Evolutionary conservation across 2,888 invertebrate species (phyloP), one percentile per base, ranked within the genome.

Genomic region (Zygothrica quintamaculata): DNA sequence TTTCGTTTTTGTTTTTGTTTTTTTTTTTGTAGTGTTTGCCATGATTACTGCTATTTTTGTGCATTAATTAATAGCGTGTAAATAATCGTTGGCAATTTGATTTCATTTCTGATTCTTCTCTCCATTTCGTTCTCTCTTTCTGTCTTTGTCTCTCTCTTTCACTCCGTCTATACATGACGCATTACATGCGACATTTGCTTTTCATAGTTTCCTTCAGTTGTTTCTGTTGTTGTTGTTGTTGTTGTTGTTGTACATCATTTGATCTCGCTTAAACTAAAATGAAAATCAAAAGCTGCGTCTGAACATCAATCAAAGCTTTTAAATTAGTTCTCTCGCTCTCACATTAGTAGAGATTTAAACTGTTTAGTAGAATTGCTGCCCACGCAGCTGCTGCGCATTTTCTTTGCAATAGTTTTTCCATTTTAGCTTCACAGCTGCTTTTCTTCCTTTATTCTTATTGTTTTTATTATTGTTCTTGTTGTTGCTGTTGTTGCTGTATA

Each of bases 361-460:
- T n/a, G n/a, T n/a, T n/a, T n/a, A 29, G 2, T 29, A 36, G 36
- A 36, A 36, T 6, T 31, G 48, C 62, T 39, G 56, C 70, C 69
- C 69, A 69, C 69, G 72, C 72, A 74, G 60, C 72, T 57, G 42
- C 37, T 52, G 18, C 48, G 82, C 69, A 80, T 75, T 84, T 84
- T 69, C 74, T 60, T 65, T 51, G 55, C 77, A 53, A 64, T 58
- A 60, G 59, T 67, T 79, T 77, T 79, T 62, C 64, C 69, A 75
- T 76, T 84, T 61, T 64, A 62, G 52, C 53, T 47, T 47, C 65
- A 73, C 75, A 74, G 67, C 67, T 66, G 53, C 56, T 58, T 74
- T 59, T 60, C 51, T 66, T 33, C 57, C 39, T 43, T 44, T 56
- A 11, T 36, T 26, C 15, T 53, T 51, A n/a, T n/a, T n/a, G n/a